Conservation (phyloP, 2,888 invertebrate genomes). For the Mythimna loreyi region DNA sequence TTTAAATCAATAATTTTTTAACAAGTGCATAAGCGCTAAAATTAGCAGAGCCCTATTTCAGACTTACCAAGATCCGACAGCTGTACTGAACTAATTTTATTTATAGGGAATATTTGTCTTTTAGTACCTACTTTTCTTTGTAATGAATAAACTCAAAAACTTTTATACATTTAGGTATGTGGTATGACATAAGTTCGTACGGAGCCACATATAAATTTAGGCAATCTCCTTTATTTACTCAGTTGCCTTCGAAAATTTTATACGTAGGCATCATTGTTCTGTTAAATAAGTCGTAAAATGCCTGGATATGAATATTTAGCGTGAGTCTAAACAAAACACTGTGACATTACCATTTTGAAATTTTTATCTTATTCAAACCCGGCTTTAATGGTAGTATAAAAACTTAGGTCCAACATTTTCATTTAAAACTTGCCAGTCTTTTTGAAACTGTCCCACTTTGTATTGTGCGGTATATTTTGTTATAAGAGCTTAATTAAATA, state of each 20-base stretch:
- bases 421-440: conserved; percentile 46
- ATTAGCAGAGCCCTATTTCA: too few relatives aligned
- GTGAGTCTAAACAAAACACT: conserved; percentile 39
- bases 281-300: conserved; percentile 48
- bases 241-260: neutral
- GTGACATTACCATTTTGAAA: conserved; percentile 31
- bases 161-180: too few relatives aligned
- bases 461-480: conserved; percentile 33
- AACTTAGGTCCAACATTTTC: conserved; percentile 53
- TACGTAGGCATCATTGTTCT: conserved; percentile 5
- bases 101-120: too few relatives aligned
- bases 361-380: conserved; percentile 53
- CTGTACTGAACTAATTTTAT: too few relatives aligned
- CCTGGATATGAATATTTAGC: conserved; percentile 50
- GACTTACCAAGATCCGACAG: too few relatives aligned
- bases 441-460: conserved; percentile 45
- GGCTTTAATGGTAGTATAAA: conserved; percentile 52
- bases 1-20: too few relatives aligned
- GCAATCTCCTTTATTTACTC: too few relatives aligned
- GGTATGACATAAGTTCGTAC: too few relatives aligned
- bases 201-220: too few relatives aligned
- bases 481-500: conserved; percentile 8
- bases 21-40: too few relatives aligned
- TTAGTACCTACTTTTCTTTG: too few relatives aligned
- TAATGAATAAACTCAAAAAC: too few relatives aligned